Evolutionary conservation across 2,888 invertebrate genomes (phyloP).

Genomic region (Amphimallon solstitiale): DNA sequence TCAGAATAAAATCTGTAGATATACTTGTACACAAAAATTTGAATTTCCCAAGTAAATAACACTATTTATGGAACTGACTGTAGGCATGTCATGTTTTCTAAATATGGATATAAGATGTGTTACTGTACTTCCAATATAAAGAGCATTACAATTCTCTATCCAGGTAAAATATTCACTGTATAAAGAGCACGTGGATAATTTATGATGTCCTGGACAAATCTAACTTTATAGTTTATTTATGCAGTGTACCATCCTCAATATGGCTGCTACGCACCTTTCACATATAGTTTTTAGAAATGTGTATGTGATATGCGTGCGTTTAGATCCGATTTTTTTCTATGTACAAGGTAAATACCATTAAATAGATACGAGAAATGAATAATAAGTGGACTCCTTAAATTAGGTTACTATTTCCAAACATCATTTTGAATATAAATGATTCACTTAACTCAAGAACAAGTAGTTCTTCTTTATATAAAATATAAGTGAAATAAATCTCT

Average conservation of each 20-base stretch:
- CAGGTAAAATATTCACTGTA: neutral
- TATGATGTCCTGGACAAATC: neutral
- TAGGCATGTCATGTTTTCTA: too few species aligned
- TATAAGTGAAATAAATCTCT: too few species aligned
- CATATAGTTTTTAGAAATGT: slow-evolving; percentile 9
- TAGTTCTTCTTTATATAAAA: neutral
- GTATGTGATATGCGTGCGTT: slow-evolving; percentile 20
- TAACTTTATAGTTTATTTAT: slow-evolving; percentile 13
- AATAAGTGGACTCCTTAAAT: slow-evolving; percentile 19
- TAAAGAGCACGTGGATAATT: slow-evolving; percentile 4
- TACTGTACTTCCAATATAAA: too few species aligned
- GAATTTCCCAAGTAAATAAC: too few species aligned
- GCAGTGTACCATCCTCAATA: neutral
- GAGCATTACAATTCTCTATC: neutral
- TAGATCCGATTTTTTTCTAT: slow-evolving; percentile 12
- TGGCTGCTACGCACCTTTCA: neutral
- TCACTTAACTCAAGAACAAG: neutral
- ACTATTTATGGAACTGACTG: too few species aligned
- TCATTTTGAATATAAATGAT: slow-evolving; percentile 20
- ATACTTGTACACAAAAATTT: too few species aligned
- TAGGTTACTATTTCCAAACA: slow-evolving; percentile 22
- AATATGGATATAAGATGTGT: too few species aligned
- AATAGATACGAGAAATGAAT: slow-evolving; percentile 19
- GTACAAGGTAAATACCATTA: slow-evolving; percentile 25
- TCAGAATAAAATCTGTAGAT: too few species aligned